These are phyloP conservation scores for Tipula unca DNA, from an alignment of 2,888 invertebrate genomes.

Conservation along the genomic window DNA sequence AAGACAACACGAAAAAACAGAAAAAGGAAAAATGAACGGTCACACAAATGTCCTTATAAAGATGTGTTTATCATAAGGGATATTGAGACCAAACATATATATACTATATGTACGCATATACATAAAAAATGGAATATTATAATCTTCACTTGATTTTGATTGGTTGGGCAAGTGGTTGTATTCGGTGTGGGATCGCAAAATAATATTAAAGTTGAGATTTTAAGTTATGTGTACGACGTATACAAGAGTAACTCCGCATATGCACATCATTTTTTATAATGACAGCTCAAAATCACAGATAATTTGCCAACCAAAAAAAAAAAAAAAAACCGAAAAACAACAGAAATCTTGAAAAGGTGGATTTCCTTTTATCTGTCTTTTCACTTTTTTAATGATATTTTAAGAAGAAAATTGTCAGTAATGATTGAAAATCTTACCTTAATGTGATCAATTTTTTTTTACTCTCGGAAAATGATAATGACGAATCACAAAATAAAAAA, in stretches of 20 bases:
- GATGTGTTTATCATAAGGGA: neutral
- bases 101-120: neutral
- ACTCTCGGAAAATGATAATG: neutral
- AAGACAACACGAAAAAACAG: neutral
- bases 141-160: neutral
- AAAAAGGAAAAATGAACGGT: neutral
- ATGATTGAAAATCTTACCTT: constrained; percentile 14
- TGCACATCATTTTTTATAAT: neutral
- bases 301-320: neutral
- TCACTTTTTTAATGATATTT: constrained; percentile 10
- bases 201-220: neutral
- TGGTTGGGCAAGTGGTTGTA: neutral
- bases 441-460: constrained; percentile 2
- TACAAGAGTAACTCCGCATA: neutral
- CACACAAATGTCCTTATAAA: neutral
- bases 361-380: constrained; percentile 4
- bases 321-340: neutral
- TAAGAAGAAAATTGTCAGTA: constrained; percentile 14
- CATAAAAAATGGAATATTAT: neutral
- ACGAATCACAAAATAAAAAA: neutral
- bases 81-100: neutral
- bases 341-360: constrained; percentile 8
- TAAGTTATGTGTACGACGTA: neutral
- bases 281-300: neutral
- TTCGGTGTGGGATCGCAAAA: neutral